Base-by-base conservation (phyloP, 2,888 invertebrate species). In the Biston stratarius region DNA sequence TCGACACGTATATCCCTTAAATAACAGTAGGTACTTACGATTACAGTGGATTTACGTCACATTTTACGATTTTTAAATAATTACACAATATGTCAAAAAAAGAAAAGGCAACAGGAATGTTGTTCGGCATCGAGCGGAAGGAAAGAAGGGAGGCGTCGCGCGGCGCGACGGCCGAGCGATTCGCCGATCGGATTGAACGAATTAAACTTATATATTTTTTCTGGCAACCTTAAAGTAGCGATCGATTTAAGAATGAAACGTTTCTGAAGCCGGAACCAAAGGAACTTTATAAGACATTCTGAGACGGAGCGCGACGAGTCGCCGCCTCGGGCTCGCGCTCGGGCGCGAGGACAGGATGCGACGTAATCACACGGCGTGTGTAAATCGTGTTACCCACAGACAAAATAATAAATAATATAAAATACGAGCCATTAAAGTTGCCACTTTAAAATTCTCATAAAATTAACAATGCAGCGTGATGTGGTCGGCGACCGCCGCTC, bases 21-120 rank as follows among this genome's bases (percentile, higher is more conserved):
- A 60, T 55, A 58, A 44, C 58, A 45, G 64, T n/a, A n/a, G n/a
- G n/a, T 24, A 24, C 24, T 24, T 48, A 48, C 24, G 45, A 62
- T 44, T 57, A 42, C 45, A 49, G 59, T 61, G 53, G 63, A 66
- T 66, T 65, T 62, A 56, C 68, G 44, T 67, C 71, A 40, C 11
- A 40, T 53, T 74, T 74, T 36, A 24, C 36, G 56, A 44, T 64
- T 73, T 73, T 70, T 69, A 68, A 55, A 10, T 52, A 66, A 57
- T 64, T 56, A 67, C 11, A 24, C 52, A 52, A 48, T 42, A 24
- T 24, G 24, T 24, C 1, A 24, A 49, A 62, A 15, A 59, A 45
- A 65, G 67, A 36, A 61, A 67, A 57, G 68, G 38, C 64, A 66
- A 65, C 62, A 70, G 74, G 74, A 74, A 74, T 74, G 74, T 71